Evolutionary conservation across 2,113 vertebrate species (phyloP), one percentile per base, ranked within the genome.

Genomic region (Lepus timidus): DNA sequence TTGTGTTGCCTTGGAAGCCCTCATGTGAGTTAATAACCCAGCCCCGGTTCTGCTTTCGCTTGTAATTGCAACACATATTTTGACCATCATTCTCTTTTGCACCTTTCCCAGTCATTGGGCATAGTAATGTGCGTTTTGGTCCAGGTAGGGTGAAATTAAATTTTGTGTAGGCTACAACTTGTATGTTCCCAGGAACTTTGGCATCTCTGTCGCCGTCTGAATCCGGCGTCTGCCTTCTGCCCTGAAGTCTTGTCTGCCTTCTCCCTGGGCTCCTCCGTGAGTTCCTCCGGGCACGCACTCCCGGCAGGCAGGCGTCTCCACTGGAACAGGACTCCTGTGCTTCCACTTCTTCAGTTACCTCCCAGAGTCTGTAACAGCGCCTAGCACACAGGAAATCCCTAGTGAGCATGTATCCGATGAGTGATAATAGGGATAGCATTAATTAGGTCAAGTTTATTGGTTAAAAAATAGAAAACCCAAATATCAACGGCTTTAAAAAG

Each of bases 321-420:
- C 44, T n/a, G 10, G 0, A 12, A 67, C n/a, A 1, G 0, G 25
- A 33, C 20, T 36, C 61, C 16, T 9, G 0, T 64, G 25, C 49
- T 51, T 49, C 29, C 29, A 74, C 52, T 51, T 36, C 5, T 51
- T 86, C 82, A 49, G 19, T 49, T 29, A 10, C 33, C 19, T 13
- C 14, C 39, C 31, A n/a, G 51, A 51, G 29, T 13, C 61, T 19
- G 2, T 11, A 27, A 20, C 31, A 17, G 19, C 33, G 2, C 3
- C 33, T 0, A 39, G 22, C 10, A 31, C 51, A 61, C 9, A 9
- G 11, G 25, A 81, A 10, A 9, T 52, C 36, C 70, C n/a, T n/a
- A 4, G 19, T 62, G 39, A 39, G 6, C n/a, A 67, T 31, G 44
- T 64, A 25, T 11, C 78, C 71, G 20, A n/a, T 71, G 10, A 91